Evolutionary conservation across 2,888 invertebrate genomes (phyloP).

Genomic region (Calameuta idolon): DNA sequence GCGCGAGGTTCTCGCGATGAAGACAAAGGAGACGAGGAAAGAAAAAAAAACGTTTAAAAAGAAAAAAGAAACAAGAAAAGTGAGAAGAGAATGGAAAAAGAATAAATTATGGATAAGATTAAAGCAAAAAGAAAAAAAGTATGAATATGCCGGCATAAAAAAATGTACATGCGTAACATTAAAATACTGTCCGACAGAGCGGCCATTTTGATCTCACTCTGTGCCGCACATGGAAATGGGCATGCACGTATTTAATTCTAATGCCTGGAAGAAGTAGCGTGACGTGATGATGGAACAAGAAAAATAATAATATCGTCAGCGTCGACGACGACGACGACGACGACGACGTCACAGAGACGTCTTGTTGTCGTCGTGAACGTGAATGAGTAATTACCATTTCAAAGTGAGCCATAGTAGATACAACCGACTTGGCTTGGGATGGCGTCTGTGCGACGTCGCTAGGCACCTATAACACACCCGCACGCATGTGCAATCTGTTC

Average conservation of each 20-base stretch:
- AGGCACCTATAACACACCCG: conserved; percentile 59
- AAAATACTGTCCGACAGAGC: not conserved
- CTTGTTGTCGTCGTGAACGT: no score
- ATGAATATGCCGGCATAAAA: conserved; percentile 66
- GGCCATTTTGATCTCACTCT: not conserved
- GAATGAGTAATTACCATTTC: conserved; percentile 61
- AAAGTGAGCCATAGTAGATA: conserved; percentile 60
- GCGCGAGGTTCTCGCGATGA: not conserved
- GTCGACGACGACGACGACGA: no score
- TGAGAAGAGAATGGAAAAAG: conserved; percentile 35
- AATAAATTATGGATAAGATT: conserved; percentile 15
- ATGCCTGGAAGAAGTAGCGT: no score
- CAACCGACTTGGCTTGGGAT: conserved; percentile 60
- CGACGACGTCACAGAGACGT: no score
- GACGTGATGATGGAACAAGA: not conserved
- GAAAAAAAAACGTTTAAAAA: conserved; percentile 40
- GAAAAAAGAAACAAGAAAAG: conserved; percentile 33
- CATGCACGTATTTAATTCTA: conserved; percentile 1
- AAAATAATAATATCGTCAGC: no score
- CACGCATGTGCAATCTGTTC: not conserved
- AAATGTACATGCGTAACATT: conserved; percentile 53
- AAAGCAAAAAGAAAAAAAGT: conserved; percentile 38
- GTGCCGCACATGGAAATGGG: not conserved
- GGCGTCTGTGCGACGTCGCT: conserved; percentile 63
- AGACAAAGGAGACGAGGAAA: conserved; percentile 32